Conservation (phyloP, 2,797 vertebrate species). For the Erethizon dorsatum region DNA sequence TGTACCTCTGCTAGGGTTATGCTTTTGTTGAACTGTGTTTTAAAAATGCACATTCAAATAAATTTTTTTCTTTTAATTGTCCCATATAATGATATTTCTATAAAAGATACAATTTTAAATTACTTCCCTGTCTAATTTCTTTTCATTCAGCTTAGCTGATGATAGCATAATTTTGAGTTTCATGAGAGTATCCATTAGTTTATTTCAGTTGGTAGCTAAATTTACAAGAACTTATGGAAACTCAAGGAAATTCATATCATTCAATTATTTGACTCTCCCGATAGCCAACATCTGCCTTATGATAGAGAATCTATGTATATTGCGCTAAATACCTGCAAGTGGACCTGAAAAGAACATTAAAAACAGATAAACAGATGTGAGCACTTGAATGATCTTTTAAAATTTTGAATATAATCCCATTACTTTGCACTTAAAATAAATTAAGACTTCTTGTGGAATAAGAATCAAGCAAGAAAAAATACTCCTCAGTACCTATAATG, state of each 20-base stretch:
- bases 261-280: conserved; percentile 65
- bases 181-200: conserved; percentile 63
- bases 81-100: conserved; percentile 71
- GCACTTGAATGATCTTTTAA: not conserved
- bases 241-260: conserved; percentile 65
- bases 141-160: conserved; percentile 76
- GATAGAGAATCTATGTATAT: not conserved
- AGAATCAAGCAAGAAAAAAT: not conserved
- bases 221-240: conserved; percentile 73
- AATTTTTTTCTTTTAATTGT: conserved; percentile 75
- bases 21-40: conserved; percentile 76
- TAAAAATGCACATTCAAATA: conserved; percentile 73
- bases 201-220: conserved; percentile 77
- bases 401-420: not conserved
- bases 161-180: conserved; percentile 77
- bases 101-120: conserved; percentile 77
- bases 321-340: not conserved
- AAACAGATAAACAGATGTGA: not conserved
- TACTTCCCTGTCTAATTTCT: conserved; percentile 78
- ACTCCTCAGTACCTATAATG: not conserved
- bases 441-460: not conserved
- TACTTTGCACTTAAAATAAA: not conserved
- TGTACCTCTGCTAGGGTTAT: conserved; percentile 44
- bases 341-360: not conserved
- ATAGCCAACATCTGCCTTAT: not conserved